Base-by-base conservation (phyloP, 2,113 vertebrate species). In the Antechinus stuartii region DNA sequence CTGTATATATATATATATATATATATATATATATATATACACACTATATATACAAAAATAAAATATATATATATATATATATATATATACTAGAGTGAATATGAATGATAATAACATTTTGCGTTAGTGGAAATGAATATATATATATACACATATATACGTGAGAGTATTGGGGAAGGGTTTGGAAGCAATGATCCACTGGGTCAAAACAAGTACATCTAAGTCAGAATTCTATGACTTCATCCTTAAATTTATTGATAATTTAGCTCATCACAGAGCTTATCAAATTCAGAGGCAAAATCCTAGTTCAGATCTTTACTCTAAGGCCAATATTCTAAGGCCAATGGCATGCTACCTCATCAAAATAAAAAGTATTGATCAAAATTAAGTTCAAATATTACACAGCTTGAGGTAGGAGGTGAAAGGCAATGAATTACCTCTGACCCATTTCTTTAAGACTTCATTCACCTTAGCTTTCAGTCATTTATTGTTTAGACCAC, bases 371-470 rank as follows among this genome's bases (percentile, higher is more conserved):
- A 84, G 1, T 84, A 23, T 42, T 42, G 16, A 42, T 42, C 35
- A 84, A 84, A 84, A 76, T 76, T 6, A 76, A 76, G 1, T n/a
- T 76, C 14, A n/a, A 76, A 76, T 19, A 84, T 23, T 16, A 42
- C 8, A 23, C 2, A 42, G n/a, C 46, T 52, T 52, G 90, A 3
- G 42, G n/a, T 0, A 92, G 94, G 93, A 54, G 26, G 91, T 56
- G 96, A 93, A 89, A 90, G n/a, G 22, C 49, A 54, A 50, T 47
- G 16, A 26, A 0, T 91, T 90, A 89, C 46, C 56, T 96, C n/a
- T 54, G 89, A 55, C 30, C 35, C 47, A 54, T 12, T 68, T 68
- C 47, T 24, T 5, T 93, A 91, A 94, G 91, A 89, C 19, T 19
- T 94, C n/a, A 2, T 19, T 94, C n/a, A 2, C 1, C 3, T 0